Conservation (phyloP, 2,888 invertebrate genomes). For the Exephanes ischioxanthus region DNA sequence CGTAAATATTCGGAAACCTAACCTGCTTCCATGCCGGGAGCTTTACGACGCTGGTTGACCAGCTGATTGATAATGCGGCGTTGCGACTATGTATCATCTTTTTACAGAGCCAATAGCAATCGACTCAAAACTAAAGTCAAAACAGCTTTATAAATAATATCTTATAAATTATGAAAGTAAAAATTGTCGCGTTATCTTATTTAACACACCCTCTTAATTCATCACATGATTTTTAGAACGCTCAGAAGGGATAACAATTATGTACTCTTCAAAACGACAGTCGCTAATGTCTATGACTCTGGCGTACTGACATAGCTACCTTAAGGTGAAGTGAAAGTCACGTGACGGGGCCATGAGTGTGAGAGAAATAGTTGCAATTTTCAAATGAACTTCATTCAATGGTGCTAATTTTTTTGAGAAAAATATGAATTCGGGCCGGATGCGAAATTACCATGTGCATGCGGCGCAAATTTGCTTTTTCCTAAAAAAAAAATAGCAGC, state of each 20-base stretch:
- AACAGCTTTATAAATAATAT: constrained; percentile 5
- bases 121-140: constrained; percentile 26
- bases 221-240: neutral
- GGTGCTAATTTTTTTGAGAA: no score
- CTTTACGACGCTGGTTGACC: constrained; percentile 13
- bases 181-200: neutral
- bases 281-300: constrained; percentile 6
- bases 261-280: neutral
- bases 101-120: constrained; percentile 5
- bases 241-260: neutral
- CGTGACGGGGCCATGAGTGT: no score
- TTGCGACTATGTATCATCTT: neutral
- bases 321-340: no score
- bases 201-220: neutral
- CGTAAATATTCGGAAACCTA: neutral
- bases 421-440: no score
- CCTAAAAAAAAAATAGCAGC: no score
- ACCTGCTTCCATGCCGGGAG: neutral
- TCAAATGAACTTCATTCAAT: no score
- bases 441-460: no score
- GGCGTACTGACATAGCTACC: constrained; percentile 12
- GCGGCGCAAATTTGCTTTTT: no score
- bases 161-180: neutral
- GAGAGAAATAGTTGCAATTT: no score
- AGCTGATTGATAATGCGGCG: constrained; percentile 24